Evolutionary conservation across 2,797 vertebrate genomes (phyloP).

Genomic region (Muscicapa comitata): DNA sequence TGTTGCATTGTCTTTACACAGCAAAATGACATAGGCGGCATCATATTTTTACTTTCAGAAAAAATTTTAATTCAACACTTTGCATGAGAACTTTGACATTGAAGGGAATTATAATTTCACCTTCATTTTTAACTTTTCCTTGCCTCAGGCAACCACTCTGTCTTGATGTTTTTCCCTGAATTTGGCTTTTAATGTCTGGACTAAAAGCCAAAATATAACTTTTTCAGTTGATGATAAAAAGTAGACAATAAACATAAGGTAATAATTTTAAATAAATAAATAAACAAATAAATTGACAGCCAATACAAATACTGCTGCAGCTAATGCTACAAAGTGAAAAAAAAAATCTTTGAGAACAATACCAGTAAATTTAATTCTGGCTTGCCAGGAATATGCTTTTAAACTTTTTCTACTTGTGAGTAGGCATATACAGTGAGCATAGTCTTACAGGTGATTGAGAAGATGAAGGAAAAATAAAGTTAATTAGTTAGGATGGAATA

Average conservation of each 20-base stretch:
- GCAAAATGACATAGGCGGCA: not conserved
- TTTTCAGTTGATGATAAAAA: not conserved
- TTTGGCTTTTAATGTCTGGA: not conserved
- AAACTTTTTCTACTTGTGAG: not conserved
- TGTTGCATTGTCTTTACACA: not conserved
- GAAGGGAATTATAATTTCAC: not conserved
- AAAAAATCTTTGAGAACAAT: not conserved
- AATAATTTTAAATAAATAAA: not conserved
- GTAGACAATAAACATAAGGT: not conserved
- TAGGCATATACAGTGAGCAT: not conserved
- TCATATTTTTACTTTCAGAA: not conserved
- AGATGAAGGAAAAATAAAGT: not conserved
- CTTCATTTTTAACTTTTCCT: not conserved
- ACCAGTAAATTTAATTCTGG: not conserved
- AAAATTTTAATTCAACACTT: not conserved
- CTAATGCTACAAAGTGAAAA: not conserved
- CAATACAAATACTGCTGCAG: not conserved
- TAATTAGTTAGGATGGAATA: not conserved
- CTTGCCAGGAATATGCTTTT: not conserved
- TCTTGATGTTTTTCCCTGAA: not conserved
- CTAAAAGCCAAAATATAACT: not conserved
- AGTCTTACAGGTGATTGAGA: not conserved
- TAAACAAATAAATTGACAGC: not conserved
- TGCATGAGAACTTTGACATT: not conserved
- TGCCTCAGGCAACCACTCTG: not conserved